Percentiles rank a stretch among this genome's conserved stretches.
Conservation (phyloP, 1,140 invertebrate genomes). For the Trichonephila clavipes region DNA sequence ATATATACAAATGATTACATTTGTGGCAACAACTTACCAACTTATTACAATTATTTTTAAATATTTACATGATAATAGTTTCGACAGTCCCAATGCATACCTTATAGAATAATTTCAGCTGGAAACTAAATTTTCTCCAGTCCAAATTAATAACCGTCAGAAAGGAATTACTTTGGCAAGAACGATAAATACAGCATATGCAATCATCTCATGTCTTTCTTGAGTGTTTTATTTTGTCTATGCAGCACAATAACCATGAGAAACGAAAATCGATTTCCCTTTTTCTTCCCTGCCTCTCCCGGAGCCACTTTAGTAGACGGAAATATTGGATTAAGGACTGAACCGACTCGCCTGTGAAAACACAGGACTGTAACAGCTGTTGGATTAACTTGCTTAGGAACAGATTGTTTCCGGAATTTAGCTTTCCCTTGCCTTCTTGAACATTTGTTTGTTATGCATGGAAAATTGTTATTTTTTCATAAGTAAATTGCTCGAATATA, state of each 20-base stretch:
- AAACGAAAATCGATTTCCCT: constrained; percentile 50
- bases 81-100: too few relatives aligned
- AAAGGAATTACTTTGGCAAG: not conserved
- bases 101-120: not conserved
- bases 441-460: constrained; percentile 35
- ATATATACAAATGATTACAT: too few relatives aligned
- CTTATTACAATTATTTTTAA: too few relatives aligned
- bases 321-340: constrained; percentile 61
- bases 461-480: constrained; percentile 11
- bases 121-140: not conserved
- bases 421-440: constrained; percentile 31
- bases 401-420: constrained; percentile 67
- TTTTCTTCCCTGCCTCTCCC: not conserved
- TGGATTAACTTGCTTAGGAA: constrained; percentile 58
- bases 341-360: constrained; percentile 56
- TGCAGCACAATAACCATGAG: constrained; percentile 41
- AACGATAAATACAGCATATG: constrained; percentile 9
- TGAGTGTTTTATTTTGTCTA: constrained; percentile 25
- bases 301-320: constrained; percentile 39
- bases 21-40: too few relatives aligned
- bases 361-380: constrained; percentile 55
- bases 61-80: too few relatives aligned
- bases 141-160: not conserved
- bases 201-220: not conserved
- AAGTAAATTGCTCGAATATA: not conserved